These are phyloP conservation scores for Colinus virginianus DNA, from an alignment of 2,113 vertebrate genomes.

Conservation along the genomic window DNA sequence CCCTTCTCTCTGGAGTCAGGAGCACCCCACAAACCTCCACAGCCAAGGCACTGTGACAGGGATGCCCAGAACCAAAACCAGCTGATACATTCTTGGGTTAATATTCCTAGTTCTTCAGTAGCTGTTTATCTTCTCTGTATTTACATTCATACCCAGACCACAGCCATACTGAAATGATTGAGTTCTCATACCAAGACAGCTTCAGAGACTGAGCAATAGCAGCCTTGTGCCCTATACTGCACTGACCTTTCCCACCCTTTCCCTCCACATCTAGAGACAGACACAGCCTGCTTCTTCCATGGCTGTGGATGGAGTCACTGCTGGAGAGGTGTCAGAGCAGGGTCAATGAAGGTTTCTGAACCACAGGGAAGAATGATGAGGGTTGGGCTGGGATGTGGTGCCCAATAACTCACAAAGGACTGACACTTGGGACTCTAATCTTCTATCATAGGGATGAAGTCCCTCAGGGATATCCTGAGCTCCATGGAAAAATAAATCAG, in stretches of 20 bases:
- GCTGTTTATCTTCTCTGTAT: not conserved
- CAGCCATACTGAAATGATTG: not conserved
- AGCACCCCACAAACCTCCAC: not conserved
- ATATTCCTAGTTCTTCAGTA: not conserved
- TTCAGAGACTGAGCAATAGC: not conserved
- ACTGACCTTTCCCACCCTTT: not conserved
- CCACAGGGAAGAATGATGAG: not conserved
- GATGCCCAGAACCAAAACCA: not conserved
- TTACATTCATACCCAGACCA: not conserved
- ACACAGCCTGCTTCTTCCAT: not conserved
- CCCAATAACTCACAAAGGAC: not conserved
- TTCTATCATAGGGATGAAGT: not conserved
- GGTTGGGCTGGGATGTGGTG: not conserved
- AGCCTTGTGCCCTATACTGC: not conserved
- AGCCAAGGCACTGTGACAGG: not conserved
- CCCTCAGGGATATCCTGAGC: not conserved
- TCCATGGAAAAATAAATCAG: not conserved
- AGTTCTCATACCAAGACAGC: not conserved
- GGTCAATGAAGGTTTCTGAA: not conserved
- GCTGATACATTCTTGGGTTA: not conserved
- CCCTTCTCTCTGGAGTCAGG: not conserved
- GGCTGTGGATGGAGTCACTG: not conserved
- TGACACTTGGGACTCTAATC: not conserved
- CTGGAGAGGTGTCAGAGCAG: not conserved
- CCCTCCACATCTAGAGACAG: not conserved